Base-by-base conservation (phyloP, 2,113 vertebrate genomes). In the Planiliza haematocheilus region DNA sequence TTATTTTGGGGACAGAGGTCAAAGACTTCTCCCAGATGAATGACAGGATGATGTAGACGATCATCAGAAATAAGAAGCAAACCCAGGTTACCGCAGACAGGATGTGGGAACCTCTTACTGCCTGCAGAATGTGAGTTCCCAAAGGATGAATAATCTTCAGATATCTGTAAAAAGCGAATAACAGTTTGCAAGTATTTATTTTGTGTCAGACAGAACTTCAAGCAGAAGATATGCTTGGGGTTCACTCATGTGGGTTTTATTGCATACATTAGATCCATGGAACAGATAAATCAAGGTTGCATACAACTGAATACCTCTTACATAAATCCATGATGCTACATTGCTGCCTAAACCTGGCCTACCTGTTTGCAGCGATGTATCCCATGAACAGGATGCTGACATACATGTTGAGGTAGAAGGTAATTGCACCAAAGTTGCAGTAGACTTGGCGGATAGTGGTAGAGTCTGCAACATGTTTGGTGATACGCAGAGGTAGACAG, bases 361-460 rank as follows among this genome's bases (percentile, higher is more conserved):
- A 89, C 85, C 88, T 90, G 83, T 88, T 88, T 52, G 79, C 82
- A 14, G 90, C 85, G 9, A 91, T 87, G 65, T 83, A 88, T 4
- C 81, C 82, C 88, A 88, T 90, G 78, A 91, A 90, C 58, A 91
- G 38, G 37, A 93, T 90, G 78, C 91, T 93, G 51, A 83, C 70
- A 61, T 21, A 30, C 0, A 0, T 61, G 58, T 46, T 13, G 41
- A 61, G 14, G 20, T 34, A 16, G 21, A 93, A 83, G 24, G 72
- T 42, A 0, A 77, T 12, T 1, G 74, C 36, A 0, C 81, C 82
- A 4, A 89, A 78, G 9, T 38, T 75, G 74, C 88, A 88, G 86
- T 83, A 79, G 46, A 85, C 21, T 1, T 48, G 8, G 0, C 24
- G 73, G 21, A 86, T 7, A 11, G 38, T 0, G 7, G 8, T 2